Evolutionary conservation across 2,113 vertebrate genomes (phyloP).

Genomic region (Paratilapia polleni): DNA sequence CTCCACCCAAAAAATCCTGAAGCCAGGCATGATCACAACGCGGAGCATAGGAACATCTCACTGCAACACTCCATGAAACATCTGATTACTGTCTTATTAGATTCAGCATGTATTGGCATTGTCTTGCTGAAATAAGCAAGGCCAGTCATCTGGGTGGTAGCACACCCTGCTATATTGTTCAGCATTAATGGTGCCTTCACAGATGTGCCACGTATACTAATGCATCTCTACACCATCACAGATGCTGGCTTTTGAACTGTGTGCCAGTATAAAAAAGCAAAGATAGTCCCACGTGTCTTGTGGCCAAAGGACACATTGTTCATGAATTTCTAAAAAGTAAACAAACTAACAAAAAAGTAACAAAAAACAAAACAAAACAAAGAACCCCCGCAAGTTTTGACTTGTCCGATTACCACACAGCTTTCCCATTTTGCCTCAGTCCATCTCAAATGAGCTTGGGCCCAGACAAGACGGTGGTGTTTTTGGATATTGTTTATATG

Average conservation of each 20-base stretch:
- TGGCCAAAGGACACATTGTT: neutral
- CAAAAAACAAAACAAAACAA: neutral
- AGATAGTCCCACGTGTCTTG: neutral
- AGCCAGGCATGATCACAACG: neutral
- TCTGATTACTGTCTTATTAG: neutral
- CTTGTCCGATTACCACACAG: neutral
- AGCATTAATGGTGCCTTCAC: neutral
- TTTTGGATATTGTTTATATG: neutral
- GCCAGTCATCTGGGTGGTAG: neutral
- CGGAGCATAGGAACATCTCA: neutral
- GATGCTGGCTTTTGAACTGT: neutral
- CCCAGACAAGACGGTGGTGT: neutral
- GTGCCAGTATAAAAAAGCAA: neutral
- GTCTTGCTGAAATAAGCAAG: neutral
- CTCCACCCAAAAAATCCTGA: accelerated
- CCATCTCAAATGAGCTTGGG: neutral
- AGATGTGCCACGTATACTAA: neutral
- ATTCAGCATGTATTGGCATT: neutral
- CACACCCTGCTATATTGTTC: neutral
- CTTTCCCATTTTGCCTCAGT: neutral
- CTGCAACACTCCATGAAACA: neutral
- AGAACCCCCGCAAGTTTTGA: neutral
- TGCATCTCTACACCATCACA: neutral
- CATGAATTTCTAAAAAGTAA: neutral
- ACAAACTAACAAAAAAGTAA: no score